These are phyloP conservation scores for Boleophthalmus pectinirostris DNA, from an alignment of 2,113 vertebrate genomes.

Conservation along the genomic window DNA sequence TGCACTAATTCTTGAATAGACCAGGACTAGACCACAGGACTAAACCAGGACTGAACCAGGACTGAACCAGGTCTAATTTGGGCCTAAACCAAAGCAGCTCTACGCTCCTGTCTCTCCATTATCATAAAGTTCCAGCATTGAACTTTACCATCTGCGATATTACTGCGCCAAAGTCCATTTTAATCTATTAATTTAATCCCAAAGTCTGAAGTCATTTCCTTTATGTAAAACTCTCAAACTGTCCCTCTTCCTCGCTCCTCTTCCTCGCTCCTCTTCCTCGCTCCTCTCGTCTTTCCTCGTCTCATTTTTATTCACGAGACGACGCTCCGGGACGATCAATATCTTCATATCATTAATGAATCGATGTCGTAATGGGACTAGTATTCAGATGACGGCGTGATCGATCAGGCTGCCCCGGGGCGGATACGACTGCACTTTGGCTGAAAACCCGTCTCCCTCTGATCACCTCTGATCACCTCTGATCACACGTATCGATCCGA, in stretches of 20 bases:
- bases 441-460: not conserved
- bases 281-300: not conserved
- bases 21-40: too few relatives aligned
- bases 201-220: not conserved
- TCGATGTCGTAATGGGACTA: constrained; percentile 1
- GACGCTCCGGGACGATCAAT: not conserved
- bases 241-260: too few relatives aligned
- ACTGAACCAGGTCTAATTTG: too few relatives aligned
- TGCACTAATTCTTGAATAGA: too few relatives aligned
- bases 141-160: not conserved
- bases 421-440: not conserved
- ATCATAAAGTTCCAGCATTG: not conserved
- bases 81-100: too few relatives aligned
- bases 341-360: constrained; percentile 4
- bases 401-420: not conserved
- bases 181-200: not conserved
- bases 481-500: not conserved
- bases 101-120: not conserved
- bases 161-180: not conserved
- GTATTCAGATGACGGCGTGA: not conserved
- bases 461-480: not conserved
- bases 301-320: not conserved
- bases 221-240: not conserved
- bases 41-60: too few relatives aligned
- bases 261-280: too few relatives aligned